Percentiles rank a stretch among this genome's conserved stretches.
These are phyloP conservation scores for Oreotrochilus melanogaster DNA, from an alignment of 2,113 vertebrate species.

Conservation along the genomic window DNA sequence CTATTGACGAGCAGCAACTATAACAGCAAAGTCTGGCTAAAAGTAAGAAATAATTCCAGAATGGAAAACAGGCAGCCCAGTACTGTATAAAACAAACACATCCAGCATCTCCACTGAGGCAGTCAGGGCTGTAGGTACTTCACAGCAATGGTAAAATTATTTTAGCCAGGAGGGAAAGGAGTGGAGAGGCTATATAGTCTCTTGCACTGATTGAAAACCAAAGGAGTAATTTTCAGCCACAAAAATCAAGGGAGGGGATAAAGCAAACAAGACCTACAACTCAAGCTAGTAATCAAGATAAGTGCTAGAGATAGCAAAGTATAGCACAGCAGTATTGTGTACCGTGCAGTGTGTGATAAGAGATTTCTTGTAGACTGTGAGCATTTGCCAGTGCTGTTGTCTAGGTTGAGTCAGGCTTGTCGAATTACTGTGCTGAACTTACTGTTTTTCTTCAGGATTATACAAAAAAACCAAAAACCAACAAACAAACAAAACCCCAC, in stretches of 20 bases:
- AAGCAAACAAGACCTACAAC: background rate
- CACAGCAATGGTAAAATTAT: background rate
- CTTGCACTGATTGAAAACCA: background rate
- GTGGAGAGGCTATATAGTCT: background rate
- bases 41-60: background rate
- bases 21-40: background rate
- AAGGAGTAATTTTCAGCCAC: background rate
- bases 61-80: background rate
- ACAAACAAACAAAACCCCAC: too few relatives aligned
- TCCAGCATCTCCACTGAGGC: background rate
- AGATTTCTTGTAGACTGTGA: accelerated
- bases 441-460: background rate
- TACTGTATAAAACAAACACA: background rate
- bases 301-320: background rate
- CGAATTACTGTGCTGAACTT: background rate
- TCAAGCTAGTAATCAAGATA: background rate
- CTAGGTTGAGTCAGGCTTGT: background rate
- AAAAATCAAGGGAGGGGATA: background rate
- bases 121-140: background rate
- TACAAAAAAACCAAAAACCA: background rate
- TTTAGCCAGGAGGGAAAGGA: background rate
- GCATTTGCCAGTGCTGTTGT: background rate
- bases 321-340: background rate
- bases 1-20: background rate
- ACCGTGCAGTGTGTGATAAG: background rate